Percentiles rank a stretch among this genome's conserved stretches.
Evolutionary conservation across 2,113 vertebrate genomes (phyloP).

Genomic region (Prunella himalayana): DNA sequence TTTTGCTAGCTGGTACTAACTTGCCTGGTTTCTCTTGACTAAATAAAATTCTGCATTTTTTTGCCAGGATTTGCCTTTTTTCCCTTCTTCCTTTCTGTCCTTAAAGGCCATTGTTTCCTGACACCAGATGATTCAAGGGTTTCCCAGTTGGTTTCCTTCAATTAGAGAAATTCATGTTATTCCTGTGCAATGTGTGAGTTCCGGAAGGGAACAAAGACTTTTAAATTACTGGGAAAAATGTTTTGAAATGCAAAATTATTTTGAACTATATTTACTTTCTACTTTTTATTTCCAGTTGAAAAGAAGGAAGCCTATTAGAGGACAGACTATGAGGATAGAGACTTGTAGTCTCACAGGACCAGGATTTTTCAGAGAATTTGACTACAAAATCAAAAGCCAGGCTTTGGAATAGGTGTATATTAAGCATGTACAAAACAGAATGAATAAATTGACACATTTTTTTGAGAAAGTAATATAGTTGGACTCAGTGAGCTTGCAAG

Average conservation of each 20-base stretch:
- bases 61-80: background rate
- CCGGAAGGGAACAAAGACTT: background rate
- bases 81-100: fast-evolving
- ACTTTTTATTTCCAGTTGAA: background rate
- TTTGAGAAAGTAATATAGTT: background rate
- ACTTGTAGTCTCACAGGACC: background rate
- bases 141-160: background rate
- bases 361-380: background rate
- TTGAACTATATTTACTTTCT: background rate
- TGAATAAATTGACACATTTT: background rate
- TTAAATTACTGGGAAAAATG: background rate
- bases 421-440: background rate
- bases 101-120: background rate
- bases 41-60: background rate
- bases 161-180: background rate
- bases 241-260: background rate
- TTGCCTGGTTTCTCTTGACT: background rate
- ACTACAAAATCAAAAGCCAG: background rate
- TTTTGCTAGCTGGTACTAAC: background rate
- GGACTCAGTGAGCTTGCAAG: background rate
- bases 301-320: background rate
- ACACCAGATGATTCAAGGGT: background rate
- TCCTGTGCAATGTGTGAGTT: background rate
- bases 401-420: background rate
- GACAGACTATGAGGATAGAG: background rate